Conservation (phyloP, 2,888 invertebrate species). For the Galerucella nymphaeae region DNA sequence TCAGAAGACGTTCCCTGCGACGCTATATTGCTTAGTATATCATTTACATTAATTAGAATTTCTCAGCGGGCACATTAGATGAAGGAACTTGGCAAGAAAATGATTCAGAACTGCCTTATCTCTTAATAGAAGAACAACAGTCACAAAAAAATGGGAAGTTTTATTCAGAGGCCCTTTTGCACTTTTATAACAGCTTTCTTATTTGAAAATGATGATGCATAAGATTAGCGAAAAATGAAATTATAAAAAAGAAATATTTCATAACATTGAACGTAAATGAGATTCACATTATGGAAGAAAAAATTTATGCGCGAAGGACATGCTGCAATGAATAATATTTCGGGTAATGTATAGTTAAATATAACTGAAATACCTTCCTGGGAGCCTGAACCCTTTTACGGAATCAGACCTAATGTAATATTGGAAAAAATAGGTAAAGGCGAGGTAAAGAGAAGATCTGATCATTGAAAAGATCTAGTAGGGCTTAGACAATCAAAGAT, state of each 20-base stretch:
- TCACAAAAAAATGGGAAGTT: conserved; percentile 27
- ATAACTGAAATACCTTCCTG: too few relatives aligned
- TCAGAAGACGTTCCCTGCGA: conserved; percentile 51
- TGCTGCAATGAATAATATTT: background rate
- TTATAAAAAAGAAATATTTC: conserved; percentile 25
- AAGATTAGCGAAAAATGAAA: conserved; percentile 28
- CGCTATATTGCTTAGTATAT: conserved; percentile 56
- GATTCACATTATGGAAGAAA: background rate
- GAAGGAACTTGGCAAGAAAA: conserved; percentile 53
- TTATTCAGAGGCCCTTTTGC: conserved; percentile 25
- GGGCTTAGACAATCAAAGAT: too few relatives aligned
- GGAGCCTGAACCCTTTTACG: too few relatives aligned
- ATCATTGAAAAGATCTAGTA: too few relatives aligned
- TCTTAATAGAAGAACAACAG: conserved; percentile 58
- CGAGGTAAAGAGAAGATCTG: too few relatives aligned
- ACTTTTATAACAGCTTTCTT: conserved; percentile 29
- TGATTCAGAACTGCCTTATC: conserved; percentile 57
- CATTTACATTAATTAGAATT: conserved; percentile 61
- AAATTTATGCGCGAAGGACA: background rate
- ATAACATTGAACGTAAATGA: conserved; percentile 18
- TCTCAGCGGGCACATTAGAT: conserved; percentile 58
- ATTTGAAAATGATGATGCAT: conserved; percentile 35
- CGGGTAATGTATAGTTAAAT: background rate
- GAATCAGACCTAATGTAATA: too few relatives aligned
- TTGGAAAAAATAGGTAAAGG: too few relatives aligned